These are phyloP conservation scores for Amblyteles armatorius DNA, from an alignment of 2,888 invertebrate species.

Conservation along the genomic window DNA sequence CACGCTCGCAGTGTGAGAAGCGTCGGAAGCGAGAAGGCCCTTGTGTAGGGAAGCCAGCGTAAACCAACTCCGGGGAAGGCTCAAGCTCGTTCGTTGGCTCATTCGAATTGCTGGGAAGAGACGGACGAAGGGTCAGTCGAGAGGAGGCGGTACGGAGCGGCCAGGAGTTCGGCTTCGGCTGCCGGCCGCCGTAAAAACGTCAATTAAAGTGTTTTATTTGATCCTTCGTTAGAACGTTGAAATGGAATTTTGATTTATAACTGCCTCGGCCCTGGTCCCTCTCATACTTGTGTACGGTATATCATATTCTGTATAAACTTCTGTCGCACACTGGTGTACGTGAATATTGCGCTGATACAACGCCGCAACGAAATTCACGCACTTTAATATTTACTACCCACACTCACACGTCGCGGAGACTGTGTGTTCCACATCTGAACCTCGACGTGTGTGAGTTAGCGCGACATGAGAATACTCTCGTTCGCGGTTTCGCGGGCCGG, in stretches of 20 bases:
- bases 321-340: not conserved
- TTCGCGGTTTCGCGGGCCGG: conserved; percentile 73
- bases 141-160: conserved; percentile 75
- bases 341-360: conserved; percentile 11
- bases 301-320: conserved; percentile 1
- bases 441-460: conserved; percentile 29
- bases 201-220: conserved; percentile 85
- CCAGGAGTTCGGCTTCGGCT: conserved; percentile 79
- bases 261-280: conserved; percentile 71
- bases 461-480: conserved; percentile 68
- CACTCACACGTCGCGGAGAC: not conserved
- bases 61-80: conserved; percentile 54
- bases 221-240: conserved; percentile 85
- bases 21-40: conserved; percentile 26
- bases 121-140: conserved; percentile 28
- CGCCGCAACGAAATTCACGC: not conserved
- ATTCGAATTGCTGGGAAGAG: conserved; percentile 31
- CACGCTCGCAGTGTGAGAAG: conserved; percentile 7
- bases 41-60: conserved; percentile 50
- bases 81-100: conserved; percentile 51
- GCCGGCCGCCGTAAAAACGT: conserved; percentile 85
- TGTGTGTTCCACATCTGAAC: conserved; percentile 13
- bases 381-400: not conserved
- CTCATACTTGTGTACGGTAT: conserved; percentile 46
- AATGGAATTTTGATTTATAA: conserved; percentile 85